phyloP scores from a whole-genome alignment of 2,113 vertebrate species.

The Anthoscopus minutus region DNA sequence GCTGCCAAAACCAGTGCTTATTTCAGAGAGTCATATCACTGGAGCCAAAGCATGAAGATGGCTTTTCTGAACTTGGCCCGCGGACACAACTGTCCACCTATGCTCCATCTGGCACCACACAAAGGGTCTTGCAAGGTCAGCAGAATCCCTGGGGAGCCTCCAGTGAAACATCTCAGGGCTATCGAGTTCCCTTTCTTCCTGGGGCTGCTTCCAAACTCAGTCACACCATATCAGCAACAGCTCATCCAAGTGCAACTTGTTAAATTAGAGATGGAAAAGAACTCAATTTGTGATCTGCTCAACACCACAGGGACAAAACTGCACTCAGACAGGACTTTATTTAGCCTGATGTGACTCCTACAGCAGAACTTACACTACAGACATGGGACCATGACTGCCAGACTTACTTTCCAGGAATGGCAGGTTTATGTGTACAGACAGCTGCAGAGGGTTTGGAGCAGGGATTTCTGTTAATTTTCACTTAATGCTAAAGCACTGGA shows the following conservation, averaged over 20 bases:
- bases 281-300: not conserved
- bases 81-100: not conserved
- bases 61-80: not conserved
- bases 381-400: not conserved
- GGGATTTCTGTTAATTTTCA: not conserved
- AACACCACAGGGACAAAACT: not conserved
- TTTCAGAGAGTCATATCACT: not conserved
- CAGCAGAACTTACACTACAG: not conserved
- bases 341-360: not conserved
- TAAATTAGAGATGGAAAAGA: not conserved
- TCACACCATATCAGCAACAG: not conserved
- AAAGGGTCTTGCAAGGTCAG: constrained; percentile 12
- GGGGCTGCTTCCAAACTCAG: not conserved
- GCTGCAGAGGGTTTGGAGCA: not conserved
- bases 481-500: not conserved
- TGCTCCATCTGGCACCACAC: not conserved
- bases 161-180: not conserved
- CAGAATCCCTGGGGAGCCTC: not conserved
- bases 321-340: not conserved
- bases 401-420: constrained; percentile 33
- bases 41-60: not conserved
- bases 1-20: constrained; percentile 12
- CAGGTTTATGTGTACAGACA: not conserved
- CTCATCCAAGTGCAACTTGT: not conserved
- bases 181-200: not conserved